A percentile compares a stretch with the other conserved stretches of the same genome.
Conservation (phyloP, 2,888 invertebrate genomes). For the Drosophila borborema region DNA sequence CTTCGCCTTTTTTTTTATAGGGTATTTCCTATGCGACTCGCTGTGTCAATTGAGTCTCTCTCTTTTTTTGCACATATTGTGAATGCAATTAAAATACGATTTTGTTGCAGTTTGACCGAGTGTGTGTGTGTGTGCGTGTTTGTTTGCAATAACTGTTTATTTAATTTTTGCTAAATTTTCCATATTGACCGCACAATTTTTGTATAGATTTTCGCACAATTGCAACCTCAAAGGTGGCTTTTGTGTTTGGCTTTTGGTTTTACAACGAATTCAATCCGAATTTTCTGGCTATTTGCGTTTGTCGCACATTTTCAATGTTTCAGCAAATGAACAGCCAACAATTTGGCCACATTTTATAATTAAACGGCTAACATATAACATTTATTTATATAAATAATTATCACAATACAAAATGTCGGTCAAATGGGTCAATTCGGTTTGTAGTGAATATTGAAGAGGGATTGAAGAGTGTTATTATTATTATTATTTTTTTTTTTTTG, state of each 20-base stretch:
- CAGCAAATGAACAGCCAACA: conserved; percentile 42
- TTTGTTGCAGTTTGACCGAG: conserved; percentile 35
- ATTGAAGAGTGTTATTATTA: neutral
- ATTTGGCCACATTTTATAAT: conserved; percentile 60
- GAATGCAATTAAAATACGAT: conserved; percentile 73
- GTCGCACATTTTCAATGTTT: conserved; percentile 41
- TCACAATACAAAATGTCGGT: neutral
- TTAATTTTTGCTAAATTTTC: conserved; percentile 62
- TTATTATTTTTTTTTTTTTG: too few species aligned
- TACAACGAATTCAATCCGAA: conserved; percentile 58
- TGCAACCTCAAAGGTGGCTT: conserved; percentile 76
- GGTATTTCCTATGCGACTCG: conserved; percentile 19
- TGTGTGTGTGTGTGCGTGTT: conserved; percentile 9
- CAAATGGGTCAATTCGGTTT: neutral
- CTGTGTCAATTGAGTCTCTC: neutral
- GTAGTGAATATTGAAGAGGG: too few species aligned
- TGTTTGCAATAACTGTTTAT: conserved; percentile 55
- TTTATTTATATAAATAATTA: conserved; percentile 13
- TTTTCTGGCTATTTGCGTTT: conserved; percentile 55
- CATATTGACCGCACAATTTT: conserved; percentile 61
- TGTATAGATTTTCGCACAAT: conserved; percentile 51
- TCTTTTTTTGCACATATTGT: conserved; percentile 27
- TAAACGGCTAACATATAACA: conserved; percentile 11
- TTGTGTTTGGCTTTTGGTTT: conserved; percentile 74
- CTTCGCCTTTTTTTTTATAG: neutral